Conservation (phyloP, 1,140 invertebrate species). For the Anastrepha obliqua region DNA sequence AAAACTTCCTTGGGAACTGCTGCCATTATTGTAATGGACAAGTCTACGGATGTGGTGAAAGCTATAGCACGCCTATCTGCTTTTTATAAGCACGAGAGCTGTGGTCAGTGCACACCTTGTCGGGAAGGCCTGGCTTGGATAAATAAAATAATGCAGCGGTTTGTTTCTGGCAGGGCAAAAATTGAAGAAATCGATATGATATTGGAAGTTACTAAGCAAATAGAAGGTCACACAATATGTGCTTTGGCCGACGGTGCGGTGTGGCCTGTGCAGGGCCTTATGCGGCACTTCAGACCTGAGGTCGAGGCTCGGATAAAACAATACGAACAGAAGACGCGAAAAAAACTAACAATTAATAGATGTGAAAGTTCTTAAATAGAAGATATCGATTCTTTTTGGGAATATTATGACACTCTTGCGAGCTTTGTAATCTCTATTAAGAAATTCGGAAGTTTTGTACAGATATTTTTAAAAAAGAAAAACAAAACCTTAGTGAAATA, state of each 20-base stretch:
- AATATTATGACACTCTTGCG: no score
- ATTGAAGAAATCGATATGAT: slow-evolving; percentile 67
- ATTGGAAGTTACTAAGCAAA: slow-evolving; percentile 68
- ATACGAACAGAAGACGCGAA: background rate
- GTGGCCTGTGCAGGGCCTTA: slow-evolving; percentile 69
- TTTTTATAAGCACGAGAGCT: slow-evolving; percentile 88
- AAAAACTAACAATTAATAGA: no score
- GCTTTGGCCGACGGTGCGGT: slow-evolving; percentile 66
- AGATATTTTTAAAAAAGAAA: no score
- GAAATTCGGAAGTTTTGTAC: no score
- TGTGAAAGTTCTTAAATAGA: no score
- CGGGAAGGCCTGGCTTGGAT: slow-evolving; percentile 79
- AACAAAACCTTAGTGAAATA: no score
- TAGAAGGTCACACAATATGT: slow-evolving; percentile 69
- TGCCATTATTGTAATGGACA: slow-evolving; percentile 67
- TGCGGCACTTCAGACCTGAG: slow-evolving; percentile 66
- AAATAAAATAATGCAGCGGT: slow-evolving; percentile 67
- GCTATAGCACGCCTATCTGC: slow-evolving; percentile 82
- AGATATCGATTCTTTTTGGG: no score
- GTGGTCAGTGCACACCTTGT: slow-evolving; percentile 88
- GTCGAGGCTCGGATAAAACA: slow-evolving; percentile 64
- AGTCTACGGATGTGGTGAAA: slow-evolving; percentile 69
- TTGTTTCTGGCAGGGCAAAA: slow-evolving; percentile 63
- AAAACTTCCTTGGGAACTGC: slow-evolving; percentile 67
- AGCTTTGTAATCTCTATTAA: no score